Evolutionary conservation across 30 jellyfish, hydroid and myxozoan genomes (phyloP), one percentile per base, ranked within the genome.

Genomic region (Sanderia malayensis): DNA sequence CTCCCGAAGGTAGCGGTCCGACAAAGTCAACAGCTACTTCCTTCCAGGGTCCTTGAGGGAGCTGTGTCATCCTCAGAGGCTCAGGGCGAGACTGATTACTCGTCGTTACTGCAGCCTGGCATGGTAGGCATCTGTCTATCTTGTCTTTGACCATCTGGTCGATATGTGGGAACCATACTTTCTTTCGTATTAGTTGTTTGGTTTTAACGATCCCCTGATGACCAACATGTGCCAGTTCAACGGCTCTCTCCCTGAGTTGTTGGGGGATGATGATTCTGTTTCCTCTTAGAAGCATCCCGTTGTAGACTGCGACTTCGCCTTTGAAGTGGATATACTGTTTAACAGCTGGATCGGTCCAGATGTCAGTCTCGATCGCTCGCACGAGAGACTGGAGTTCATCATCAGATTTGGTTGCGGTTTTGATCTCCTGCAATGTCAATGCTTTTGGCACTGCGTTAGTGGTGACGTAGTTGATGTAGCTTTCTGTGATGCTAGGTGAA

Each of bases 1-100:
- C 78, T 65, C 78, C 78, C 25, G 78, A 11, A 30, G 60, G 60
- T 2, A 11, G 25, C 2, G 82, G 82, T 10, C 82, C 82, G 22
- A 33, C 27, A 18, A 70, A 13, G 7, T 65, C 69, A 29, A 25
- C 65, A 1, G 62, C 78, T n/a, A 65, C 66, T 17, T 65, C 31
- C 66, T 65, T 4, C 78, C 78, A 65, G 4, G 0, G 25, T 11
- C 23, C 13, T 26, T 52, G 27, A 34, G 81, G 85, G 10, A 29
- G 20, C 13, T 69, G 63, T 25, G 85, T 19, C 41, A 67, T 69
- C 27, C 49, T 19, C 27, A 47, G 62, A 19, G 85, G 85, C 44
- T 72, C 45, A 47, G 53, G 17, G 19, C 80, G 79, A 15, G 23
- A 66, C 20, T n/a, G 23, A 9, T 26, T 2, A 47, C 53, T 72